Evolutionary conservation across 2,888 invertebrate genomes (phyloP).

Genomic region (Caenorhabditis parvicauda): DNA sequence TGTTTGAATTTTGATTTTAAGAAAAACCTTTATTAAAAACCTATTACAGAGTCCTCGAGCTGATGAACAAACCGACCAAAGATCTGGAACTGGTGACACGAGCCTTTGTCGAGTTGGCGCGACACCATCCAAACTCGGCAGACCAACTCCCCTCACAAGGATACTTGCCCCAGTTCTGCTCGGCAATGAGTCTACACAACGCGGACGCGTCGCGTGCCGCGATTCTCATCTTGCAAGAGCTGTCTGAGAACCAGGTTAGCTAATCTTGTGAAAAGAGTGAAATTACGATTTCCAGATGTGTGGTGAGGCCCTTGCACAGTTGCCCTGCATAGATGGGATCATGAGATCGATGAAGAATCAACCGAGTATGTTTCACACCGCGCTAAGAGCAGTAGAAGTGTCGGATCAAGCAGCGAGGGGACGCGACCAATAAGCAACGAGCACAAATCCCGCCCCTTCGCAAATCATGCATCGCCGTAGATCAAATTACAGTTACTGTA

Average conservation of each 20-base stretch:
- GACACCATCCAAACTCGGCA: conserved; percentile 81
- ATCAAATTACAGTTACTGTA: neutral
- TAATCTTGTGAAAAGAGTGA: neutral
- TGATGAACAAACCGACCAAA: conserved; percentile 67
- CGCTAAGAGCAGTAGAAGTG: too few relatives aligned
- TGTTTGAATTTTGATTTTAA: conserved; percentile 2
- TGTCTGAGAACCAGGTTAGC: conserved; percentile 71
- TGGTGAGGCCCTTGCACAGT: conserved; percentile 79
- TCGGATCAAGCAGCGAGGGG: neutral
- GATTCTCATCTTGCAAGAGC: conserved; percentile 81
- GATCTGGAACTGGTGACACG: conserved; percentile 79
- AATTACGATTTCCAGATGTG: conserved; percentile 72
- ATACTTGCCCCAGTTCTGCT: conserved; percentile 67
- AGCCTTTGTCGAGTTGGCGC: conserved; percentile 79
- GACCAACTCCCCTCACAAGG: conserved; percentile 72
- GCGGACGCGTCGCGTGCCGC: conserved; percentile 75
- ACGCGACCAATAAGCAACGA: too few relatives aligned
- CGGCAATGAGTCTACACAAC: conserved; percentile 71
- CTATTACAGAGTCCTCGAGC: conserved; percentile 69
- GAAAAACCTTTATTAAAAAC: neutral
- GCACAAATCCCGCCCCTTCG: too few relatives aligned
- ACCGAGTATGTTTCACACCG: conserved; percentile 70
- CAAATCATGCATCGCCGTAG: too few relatives aligned
- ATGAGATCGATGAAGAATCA: conserved; percentile 83
- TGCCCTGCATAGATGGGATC: conserved; percentile 84